phyloP scores from a whole-genome alignment of 2,113 vertebrate genomes.

The Podiceps cristatus region DNA sequence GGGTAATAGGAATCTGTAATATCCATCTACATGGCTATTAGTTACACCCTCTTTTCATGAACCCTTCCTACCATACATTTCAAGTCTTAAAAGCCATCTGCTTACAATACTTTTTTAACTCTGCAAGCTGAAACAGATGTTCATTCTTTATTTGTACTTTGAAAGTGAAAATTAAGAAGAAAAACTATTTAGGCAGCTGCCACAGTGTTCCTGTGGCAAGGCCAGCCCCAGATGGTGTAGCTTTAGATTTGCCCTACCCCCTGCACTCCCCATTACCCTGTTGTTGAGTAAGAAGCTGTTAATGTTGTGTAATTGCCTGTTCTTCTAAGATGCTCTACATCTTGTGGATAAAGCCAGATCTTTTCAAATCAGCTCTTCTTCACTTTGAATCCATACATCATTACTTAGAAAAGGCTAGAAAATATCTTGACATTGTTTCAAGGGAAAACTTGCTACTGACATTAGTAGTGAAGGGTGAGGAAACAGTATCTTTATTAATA shows the following conservation, averaged over 20 bases:
- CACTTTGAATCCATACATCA: not conserved
- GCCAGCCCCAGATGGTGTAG: not conserved
- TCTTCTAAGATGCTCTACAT: not conserved
- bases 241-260: not conserved
- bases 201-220: not conserved
- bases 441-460: not conserved
- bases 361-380: not conserved
- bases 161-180: constrained; percentile 16
- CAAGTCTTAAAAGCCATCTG: not conserved
- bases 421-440: not conserved
- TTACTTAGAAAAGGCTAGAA: not conserved
- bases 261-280: not conserved
- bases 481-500: not conserved
- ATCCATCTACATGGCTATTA: not conserved
- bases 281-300: not conserved
- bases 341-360: not conserved
- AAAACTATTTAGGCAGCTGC: not conserved
- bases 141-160: not conserved
- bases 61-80: not conserved
- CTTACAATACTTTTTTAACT: not conserved
- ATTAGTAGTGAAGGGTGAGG: not conserved
- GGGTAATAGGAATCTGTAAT: not conserved
- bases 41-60: not conserved
- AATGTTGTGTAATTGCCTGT: not conserved
- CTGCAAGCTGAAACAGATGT: not conserved